A percentile compares a stretch with the other conserved stretches of the same genome.
Evolutionary conservation across 2,797 vertebrate species (phyloP).

Genomic region (Numenius phaeopus): DNA sequence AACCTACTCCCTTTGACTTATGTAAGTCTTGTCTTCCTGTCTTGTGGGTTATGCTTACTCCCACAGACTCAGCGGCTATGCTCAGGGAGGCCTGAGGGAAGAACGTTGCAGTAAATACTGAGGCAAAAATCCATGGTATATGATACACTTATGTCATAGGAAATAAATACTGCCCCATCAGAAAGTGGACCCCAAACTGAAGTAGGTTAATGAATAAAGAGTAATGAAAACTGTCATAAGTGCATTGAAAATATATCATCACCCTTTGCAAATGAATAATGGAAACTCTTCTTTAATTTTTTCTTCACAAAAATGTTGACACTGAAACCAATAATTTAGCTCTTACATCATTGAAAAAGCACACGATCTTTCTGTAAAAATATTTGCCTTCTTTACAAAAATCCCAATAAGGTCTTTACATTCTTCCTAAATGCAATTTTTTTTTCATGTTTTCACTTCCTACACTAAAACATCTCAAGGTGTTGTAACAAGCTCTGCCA

Average conservation of each 20-base stretch:
- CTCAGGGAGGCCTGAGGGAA: not conserved
- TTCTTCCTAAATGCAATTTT: not conserved
- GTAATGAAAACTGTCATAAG: not conserved
- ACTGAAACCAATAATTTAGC: not conserved
- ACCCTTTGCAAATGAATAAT: not conserved
- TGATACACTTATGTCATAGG: not conserved
- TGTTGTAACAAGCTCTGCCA: not conserved
- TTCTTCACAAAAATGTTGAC: not conserved
- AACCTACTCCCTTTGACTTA: not conserved
- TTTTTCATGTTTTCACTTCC: not conserved
- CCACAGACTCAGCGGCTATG: not conserved
- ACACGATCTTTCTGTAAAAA: not conserved
- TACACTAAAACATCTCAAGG: not conserved
- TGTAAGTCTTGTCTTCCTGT: not conserved
- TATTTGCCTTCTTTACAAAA: not conserved
- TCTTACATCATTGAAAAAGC: not conserved
- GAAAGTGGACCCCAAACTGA: not conserved
- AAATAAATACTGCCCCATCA: not conserved
- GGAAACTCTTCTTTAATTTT: not conserved
- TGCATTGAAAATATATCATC: not conserved
- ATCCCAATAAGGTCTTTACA: not conserved
- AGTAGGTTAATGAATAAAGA: not conserved
- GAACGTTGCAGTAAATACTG: not conserved
- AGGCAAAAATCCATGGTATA: rapidly evolving
- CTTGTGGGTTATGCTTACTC: not conserved